These are phyloP conservation scores for Polydrusus cervinus DNA, from an alignment of 2,888 invertebrate species.

Conservation along the genomic window DNA sequence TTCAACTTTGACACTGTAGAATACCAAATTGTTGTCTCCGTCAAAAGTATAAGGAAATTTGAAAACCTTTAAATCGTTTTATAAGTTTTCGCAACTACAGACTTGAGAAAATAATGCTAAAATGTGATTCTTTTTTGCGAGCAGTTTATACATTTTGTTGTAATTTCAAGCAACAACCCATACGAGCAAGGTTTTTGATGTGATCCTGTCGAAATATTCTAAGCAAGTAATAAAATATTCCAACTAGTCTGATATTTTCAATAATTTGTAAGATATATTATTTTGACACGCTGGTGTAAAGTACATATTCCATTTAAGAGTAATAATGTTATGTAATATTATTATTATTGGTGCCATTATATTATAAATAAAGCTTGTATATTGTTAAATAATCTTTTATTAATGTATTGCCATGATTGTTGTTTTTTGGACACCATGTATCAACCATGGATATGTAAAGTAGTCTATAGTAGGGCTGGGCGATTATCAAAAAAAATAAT, in stretches of 20 bases:
- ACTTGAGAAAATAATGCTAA: too few species aligned
- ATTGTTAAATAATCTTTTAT: slow-evolving; percentile 60
- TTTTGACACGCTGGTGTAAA: slow-evolving; percentile 48
- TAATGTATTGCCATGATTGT: too few species aligned
- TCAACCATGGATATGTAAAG: too few species aligned
- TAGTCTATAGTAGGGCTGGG: too few species aligned
- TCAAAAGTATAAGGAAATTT: too few species aligned
- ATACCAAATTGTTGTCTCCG: too few species aligned
- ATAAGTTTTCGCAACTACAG: too few species aligned
- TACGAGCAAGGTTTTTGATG: slow-evolving; percentile 53
- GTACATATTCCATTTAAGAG: slow-evolving; percentile 41
- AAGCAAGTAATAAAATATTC: slow-evolving; percentile 54
- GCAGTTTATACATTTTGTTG: background rate
- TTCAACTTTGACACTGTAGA: too few species aligned
- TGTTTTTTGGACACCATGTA: too few species aligned
- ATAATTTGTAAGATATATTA: slow-evolving; percentile 61
- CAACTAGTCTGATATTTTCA: slow-evolving; percentile 65
- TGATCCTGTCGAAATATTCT: slow-evolving; percentile 60
- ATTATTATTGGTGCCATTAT: slow-evolving; percentile 65
- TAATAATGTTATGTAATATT: slow-evolving; percentile 50
- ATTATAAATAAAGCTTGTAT: slow-evolving; percentile 66
- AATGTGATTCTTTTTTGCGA: too few species aligned
- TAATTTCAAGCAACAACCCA: slow-evolving; percentile 29
- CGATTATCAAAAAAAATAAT: too few species aligned
- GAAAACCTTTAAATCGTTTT: too few species aligned